Base-by-base conservation (phyloP, 2,888 invertebrate genomes). In the Ryuthela nishihirai region DNA sequence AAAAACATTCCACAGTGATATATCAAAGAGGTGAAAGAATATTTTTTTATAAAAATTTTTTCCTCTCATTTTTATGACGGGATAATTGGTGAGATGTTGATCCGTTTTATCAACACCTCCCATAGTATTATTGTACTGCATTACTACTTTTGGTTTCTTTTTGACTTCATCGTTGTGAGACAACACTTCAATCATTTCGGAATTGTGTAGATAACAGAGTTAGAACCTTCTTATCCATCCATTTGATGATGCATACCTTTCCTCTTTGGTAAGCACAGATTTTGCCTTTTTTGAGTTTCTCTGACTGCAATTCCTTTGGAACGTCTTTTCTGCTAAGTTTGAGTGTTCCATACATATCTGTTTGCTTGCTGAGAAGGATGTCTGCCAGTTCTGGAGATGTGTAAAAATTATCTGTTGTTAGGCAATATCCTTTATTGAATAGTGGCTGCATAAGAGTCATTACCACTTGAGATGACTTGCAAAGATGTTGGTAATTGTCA, bases 281-380 rank as follows among this genome's bases (percentile, higher is more conserved):
- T 41, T 21, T 17, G 23, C 58, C 64, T 35, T 45, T 55, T 34
- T 62, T 45, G n/a, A 60, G 7, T 36, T 50, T 56, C n/a, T 58
- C 40, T 35, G 24, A 18, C 5, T 23, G 32, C 20, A 35, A 18
- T 34, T 5, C 24, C 12, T 12, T 12, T 9, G 60, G 62, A 1
- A 40, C 10, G 15, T 52, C 26, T 41, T 54, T 59, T 29, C 64
- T 12, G 15, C 50, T 54, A 15, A 25, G 17, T 35, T 62, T 21
- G 1, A 64, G 29, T 7, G 64, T 65, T 29, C 62, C 65, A 46
- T 54, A 62, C 2, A 43, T 34, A 24, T 62, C 59, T 1, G 65
- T 65, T 4, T 36, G 15, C 1, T 49, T 25, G n/a, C 20, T 7
- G 2, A 62, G 23, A 2, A 62, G 32, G 4, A 12, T 25, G 24